A percentile compares a stretch with the other conserved stretches of the same genome.
phyloP scores from a whole-genome alignment of 1,140 invertebrate genomes.

The Penaeus indicus region DNA sequence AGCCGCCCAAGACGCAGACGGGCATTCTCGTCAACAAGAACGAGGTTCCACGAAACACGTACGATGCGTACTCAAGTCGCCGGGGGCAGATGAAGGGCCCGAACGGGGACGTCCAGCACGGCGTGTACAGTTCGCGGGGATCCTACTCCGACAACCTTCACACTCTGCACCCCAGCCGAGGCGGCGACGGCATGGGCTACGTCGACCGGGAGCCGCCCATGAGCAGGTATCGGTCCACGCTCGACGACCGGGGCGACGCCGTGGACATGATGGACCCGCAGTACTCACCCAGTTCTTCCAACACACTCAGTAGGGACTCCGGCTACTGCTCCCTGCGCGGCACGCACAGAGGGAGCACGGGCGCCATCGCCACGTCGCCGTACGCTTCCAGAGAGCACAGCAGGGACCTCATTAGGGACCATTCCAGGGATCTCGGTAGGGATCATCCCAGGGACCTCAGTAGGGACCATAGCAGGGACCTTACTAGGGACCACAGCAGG shows the following conservation, averaged over 20 bases:
- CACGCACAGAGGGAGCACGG: conserved; percentile 6
- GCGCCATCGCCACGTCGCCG: background rate
- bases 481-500: background rate
- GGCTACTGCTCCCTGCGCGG: conserved; percentile 56
- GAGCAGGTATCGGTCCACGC: conserved; percentile 23
- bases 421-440: background rate
- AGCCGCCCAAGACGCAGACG: conserved; percentile 45
- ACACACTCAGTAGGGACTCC: conserved; percentile 54
- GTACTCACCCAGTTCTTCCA: conserved; percentile 53
- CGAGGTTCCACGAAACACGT: conserved; percentile 48
- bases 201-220: conserved; percentile 34
- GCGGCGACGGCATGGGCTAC: background rate
- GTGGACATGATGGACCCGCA: conserved; percentile 44
- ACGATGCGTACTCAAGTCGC: conserved; percentile 30
- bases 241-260: conserved; percentile 31
- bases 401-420: background rate
- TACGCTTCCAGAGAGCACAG: too few relatives aligned
- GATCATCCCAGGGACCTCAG: background rate
- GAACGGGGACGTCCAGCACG: conserved; percentile 47
- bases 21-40: conserved; percentile 53
- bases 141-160: conserved; percentile 52
- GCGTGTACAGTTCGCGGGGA: conserved; percentile 32
- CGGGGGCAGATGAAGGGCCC: conserved; percentile 40
- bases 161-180: conserved; percentile 34
- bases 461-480: background rate